These are phyloP conservation scores for Papilio gigon DNA, from an alignment of 2,888 invertebrate species.

Conservation along the genomic window DNA sequence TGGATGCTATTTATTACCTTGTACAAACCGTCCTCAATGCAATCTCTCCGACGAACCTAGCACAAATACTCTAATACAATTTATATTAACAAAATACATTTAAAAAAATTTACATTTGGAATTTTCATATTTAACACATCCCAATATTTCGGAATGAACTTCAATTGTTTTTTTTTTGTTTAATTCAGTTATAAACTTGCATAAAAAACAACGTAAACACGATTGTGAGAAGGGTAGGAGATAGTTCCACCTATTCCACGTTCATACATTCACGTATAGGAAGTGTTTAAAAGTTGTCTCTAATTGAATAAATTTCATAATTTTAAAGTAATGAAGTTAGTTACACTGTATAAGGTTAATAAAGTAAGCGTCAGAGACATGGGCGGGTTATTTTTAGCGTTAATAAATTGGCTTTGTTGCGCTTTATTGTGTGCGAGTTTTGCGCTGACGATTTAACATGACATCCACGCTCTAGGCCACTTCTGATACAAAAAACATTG, in stretches of 20 bases:
- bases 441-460: conserved; percentile 57
- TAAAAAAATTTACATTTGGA: neutral
- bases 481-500: conserved; percentile 57
- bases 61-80: conserved; percentile 5
- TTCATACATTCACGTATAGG: neutral
- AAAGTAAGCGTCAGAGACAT: conserved; percentile 75
- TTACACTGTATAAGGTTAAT: conserved; percentile 76
- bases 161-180: too few species aligned
- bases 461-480: conserved; percentile 62
- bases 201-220: too few species aligned
- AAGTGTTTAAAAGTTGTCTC: conserved; percentile 2
- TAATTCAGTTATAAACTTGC: too few species aligned
- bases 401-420: conserved; percentile 81
- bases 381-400: conserved; percentile 79
- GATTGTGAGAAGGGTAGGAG: too few species aligned
- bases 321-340: conserved; percentile 49
- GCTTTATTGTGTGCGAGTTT: conserved; percentile 76
- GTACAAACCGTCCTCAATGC: conserved; percentile 46
- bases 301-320: neutral
- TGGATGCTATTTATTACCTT: conserved; percentile 56
- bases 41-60: conserved; percentile 18
- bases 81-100: neutral
- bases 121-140: neutral
- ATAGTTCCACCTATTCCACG: neutral
- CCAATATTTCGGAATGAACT: neutral